A percentile compares a stretch with the other conserved stretches of the same genome.
phyloP scores from a whole-genome alignment of 64 coral and sea anemone species.

The Pocillopora damicornis region DNA sequence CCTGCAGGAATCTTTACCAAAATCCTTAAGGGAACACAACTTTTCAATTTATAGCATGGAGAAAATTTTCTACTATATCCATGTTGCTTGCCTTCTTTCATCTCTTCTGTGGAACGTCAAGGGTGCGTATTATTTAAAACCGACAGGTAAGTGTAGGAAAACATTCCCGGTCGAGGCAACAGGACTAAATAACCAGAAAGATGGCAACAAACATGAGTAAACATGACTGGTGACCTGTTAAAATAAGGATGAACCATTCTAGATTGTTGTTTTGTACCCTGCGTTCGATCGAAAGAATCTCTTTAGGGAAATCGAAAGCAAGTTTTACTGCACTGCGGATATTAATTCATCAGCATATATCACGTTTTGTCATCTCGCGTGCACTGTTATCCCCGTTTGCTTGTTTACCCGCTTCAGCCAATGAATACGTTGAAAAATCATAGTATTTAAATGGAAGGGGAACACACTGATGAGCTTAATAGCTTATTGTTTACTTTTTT shows the following conservation, averaged over 20 bases:
- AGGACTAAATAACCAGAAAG: neutral
- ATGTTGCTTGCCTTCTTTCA: neutral
- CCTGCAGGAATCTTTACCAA: neutral
- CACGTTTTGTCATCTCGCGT: neutral
- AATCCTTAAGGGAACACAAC: neutral
- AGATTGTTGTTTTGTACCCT: neutral
- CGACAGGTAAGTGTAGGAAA: slow-evolving; percentile 20
- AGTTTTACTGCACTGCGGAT: neutral
- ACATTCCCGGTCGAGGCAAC: neutral
- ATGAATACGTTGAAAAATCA: too few species aligned
- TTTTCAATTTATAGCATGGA: neutral
- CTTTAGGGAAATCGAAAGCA: neutral
- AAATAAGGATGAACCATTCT: neutral
- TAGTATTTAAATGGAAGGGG: too few species aligned
- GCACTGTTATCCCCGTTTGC: neutral
- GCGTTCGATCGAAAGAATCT: neutral
- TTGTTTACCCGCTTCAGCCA: too few species aligned
- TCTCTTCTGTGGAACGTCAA: slow-evolving; percentile 23
- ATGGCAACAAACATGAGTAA: neutral
- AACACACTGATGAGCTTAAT: too few species aligned
- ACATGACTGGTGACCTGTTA: neutral
- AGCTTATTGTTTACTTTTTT: too few species aligned
- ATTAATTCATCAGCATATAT: neutral
- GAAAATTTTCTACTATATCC: neutral
- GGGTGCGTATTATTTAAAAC: slow-evolving; percentile 29